Evolutionary conservation across 2,113 vertebrate genomes (phyloP).

Genomic region (Ahaetulla prasina): DNA sequence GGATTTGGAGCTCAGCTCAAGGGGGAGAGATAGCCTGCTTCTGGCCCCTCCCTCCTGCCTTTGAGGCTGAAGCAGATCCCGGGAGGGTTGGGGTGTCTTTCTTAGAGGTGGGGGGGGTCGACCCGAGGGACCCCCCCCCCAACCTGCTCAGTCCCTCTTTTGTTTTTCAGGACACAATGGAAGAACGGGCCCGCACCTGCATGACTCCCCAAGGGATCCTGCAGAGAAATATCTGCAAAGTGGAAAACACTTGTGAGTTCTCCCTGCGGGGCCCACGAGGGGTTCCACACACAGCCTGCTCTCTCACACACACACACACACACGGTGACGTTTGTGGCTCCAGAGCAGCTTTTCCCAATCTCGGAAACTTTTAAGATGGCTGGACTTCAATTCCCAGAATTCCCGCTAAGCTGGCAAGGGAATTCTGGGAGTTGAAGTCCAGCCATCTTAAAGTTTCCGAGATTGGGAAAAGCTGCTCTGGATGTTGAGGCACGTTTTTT

Average conservation of each 20-base stretch:
- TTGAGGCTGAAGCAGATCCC: background rate
- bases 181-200: background rate
- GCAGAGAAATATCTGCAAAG: background rate
- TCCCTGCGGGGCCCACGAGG: background rate
- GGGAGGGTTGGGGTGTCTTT: too few relatives aligned
- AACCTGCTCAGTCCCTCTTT: background rate
- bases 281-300: background rate
- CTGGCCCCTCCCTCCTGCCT: background rate
- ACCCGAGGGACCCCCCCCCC: fast-evolving
- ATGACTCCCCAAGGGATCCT: background rate
- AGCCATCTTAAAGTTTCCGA: background rate
- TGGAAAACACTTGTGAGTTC: background rate
- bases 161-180: background rate
- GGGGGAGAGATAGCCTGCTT: background rate
- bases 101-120: too few relatives aligned
- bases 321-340: background rate
- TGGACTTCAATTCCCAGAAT: too few relatives aligned
- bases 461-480: background rate
- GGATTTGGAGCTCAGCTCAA: background rate
- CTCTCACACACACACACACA: background rate
- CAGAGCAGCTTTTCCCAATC: background rate
- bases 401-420: too few relatives aligned
- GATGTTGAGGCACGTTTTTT: background rate
- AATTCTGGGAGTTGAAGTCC: background rate
- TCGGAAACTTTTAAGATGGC: too few relatives aligned